Evolutionary conservation across 2,888 invertebrate species (phyloP).

Genomic region (Gibbula magus): DNA sequence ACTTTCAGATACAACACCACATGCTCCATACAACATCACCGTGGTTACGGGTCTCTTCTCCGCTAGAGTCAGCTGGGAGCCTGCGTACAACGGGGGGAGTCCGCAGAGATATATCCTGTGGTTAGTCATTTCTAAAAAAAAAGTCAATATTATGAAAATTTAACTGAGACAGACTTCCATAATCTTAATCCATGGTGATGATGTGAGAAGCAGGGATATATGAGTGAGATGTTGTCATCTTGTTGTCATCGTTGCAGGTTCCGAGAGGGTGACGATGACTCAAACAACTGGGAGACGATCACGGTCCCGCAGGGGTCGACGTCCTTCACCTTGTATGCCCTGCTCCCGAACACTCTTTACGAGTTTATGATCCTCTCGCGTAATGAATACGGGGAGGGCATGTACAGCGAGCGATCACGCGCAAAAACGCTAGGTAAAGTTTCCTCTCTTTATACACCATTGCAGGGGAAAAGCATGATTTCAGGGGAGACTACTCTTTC

Average conservation of each 20-base stretch:
- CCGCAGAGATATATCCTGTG: conserved; percentile 96
- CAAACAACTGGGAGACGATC: conserved; percentile 90
- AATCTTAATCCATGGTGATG: too few species aligned
- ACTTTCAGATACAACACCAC: conserved; percentile 91
- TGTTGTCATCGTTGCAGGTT: conserved; percentile 45
- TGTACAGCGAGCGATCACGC: conserved; percentile 94
- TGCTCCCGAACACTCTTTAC: conserved; percentile 92
- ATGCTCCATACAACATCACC: conserved; percentile 96
- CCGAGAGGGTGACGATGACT: conserved; percentile 45
- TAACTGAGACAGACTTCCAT: too few species aligned
- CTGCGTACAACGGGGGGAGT: conserved; percentile 95
- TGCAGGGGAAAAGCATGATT: neutral
- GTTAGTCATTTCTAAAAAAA: conserved; percentile 78
- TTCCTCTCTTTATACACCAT: neutral
- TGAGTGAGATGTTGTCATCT: neutral
- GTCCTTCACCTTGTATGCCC: conserved; percentile 90
- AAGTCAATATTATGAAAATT: too few species aligned
- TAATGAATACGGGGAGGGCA: conserved; percentile 94
- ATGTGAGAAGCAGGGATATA: neutral
- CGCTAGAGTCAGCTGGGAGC: conserved; percentile 93
- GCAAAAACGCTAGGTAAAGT: conserved; percentile 88
- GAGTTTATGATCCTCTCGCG: conserved; percentile 97
- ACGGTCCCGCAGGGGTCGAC: conserved; percentile 95
- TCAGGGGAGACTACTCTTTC: neutral
- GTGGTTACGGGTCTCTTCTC: conserved; percentile 88